These are phyloP conservation scores for Eulemur mongoz DNA, from an alignment of 2,797 vertebrate species.

Conservation along the genomic window DNA sequence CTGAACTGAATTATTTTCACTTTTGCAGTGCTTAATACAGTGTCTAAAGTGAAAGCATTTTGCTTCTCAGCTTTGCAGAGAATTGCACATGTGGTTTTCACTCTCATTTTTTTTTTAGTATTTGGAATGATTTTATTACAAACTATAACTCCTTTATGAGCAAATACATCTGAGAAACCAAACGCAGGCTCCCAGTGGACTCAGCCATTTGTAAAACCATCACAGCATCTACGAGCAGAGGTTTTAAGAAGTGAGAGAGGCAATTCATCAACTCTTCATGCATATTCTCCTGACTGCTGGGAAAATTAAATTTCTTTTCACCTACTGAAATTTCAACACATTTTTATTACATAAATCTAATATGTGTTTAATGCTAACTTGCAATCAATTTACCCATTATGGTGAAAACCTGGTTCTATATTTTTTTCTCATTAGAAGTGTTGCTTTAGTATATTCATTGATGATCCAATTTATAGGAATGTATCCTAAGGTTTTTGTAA, in stretches of 20 bases:
- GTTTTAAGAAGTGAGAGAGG: conserved; percentile 54
- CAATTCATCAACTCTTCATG: conserved; percentile 63
- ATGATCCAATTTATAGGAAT: not conserved
- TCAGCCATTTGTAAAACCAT: conserved; percentile 51
- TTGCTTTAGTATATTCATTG: conserved; percentile 31
- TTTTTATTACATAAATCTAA: conserved; percentile 63
- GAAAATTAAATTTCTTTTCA: conserved; percentile 73
- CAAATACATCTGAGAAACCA: conserved; percentile 50
- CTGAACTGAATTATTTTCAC: conserved; percentile 68
- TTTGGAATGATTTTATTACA: conserved; percentile 72
- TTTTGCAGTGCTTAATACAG: conserved; percentile 52
- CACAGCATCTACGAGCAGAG: conserved; percentile 34
- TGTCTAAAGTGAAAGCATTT: conserved; percentile 66
- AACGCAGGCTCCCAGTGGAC: conserved; percentile 4
- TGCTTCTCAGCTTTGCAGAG: conserved; percentile 64
- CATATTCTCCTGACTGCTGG: conserved; percentile 53
- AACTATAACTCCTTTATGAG: conserved; percentile 63
- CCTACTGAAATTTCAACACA: conserved; percentile 55
- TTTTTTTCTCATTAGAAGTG: conserved; percentile 39
- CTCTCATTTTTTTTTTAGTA: conserved; percentile 68
- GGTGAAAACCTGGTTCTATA: not conserved
- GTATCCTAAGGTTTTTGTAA: not conserved
- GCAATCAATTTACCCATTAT: conserved; percentile 47
- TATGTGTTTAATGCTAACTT: conserved; percentile 59
- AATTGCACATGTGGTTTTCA: conserved; percentile 50